Evolutionary conservation across 2,797 vertebrate species (phyloP).

Genomic region (Clarias laeviceps): DNA sequence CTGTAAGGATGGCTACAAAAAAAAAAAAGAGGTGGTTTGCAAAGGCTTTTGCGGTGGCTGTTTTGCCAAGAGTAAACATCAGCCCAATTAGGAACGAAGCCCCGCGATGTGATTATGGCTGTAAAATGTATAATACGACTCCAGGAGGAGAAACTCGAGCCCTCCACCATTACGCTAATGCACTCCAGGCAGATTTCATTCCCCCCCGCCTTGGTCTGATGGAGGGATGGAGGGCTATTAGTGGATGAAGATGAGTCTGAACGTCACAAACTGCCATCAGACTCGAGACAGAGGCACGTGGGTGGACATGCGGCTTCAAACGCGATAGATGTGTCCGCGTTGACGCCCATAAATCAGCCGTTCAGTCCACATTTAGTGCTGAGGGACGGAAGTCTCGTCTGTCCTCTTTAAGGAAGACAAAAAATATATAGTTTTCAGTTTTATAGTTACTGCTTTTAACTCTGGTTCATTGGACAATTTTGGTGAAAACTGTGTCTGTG

Average conservation of each 20-base stretch:
- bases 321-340: conserved; percentile 26
- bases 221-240: conserved; percentile 29
- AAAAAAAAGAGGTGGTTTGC: background rate
- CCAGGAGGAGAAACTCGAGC: conserved; percentile 29
- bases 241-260: conserved; percentile 29
- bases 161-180: conserved; percentile 45
- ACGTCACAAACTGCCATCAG: conserved; percentile 39
- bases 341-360: background rate
- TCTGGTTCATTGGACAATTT: conserved; percentile 11
- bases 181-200: conserved; percentile 36
- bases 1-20: background rate
- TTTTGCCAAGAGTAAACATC: background rate
- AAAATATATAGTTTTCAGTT: background rate
- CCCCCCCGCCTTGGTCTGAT: background rate
- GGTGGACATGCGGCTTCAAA: conserved; percentile 35
- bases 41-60: background rate
- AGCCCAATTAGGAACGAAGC: background rate
- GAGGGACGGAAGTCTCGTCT: background rate
- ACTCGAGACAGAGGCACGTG: conserved; percentile 23
- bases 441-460: background rate
- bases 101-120: conserved; percentile 20
- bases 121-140: background rate
- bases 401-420: background rate
- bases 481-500: conserved; percentile 1
- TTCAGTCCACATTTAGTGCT: conserved; percentile 26